Percentiles rank a stretch among this genome's conserved stretches.
Conservation (phyloP, 2,888 invertebrate genomes). For the Drosophila borborema region DNA sequence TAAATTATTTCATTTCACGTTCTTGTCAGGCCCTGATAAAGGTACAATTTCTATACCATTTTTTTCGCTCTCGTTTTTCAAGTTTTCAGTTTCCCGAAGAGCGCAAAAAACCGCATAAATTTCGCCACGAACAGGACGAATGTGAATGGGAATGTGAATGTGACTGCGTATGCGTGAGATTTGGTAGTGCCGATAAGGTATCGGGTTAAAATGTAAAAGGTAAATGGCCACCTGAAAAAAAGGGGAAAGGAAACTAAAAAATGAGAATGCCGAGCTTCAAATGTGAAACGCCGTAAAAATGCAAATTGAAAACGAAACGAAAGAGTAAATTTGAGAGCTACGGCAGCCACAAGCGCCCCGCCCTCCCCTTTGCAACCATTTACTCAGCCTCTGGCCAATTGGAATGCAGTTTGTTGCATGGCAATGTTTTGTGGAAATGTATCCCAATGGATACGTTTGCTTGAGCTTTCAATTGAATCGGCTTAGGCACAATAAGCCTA, state of each 20-base stretch:
- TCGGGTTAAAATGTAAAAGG: conserved; percentile 47
- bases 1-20: conserved; percentile 80
- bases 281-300: conserved; percentile 68
- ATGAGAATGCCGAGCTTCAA: conserved; percentile 9
- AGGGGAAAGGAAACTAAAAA: background rate
- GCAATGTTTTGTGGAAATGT: conserved; percentile 6
- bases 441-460: conserved; percentile 14
- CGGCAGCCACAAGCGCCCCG: background rate
- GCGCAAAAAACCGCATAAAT: conserved; percentile 69
- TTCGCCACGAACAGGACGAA: conserved; percentile 61
- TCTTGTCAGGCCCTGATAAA: conserved; percentile 77
- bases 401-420: conserved; percentile 31
- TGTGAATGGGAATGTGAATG: conserved; percentile 42
- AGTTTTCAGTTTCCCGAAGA: conserved; percentile 33
- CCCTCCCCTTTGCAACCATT: background rate
- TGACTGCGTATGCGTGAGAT: conserved; percentile 70
- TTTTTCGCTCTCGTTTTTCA: conserved; percentile 34
- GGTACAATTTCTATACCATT: conserved; percentile 59
- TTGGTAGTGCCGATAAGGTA: conserved; percentile 68
- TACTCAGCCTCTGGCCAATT: conserved; percentile 20
- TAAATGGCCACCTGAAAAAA: conserved; percentile 28
- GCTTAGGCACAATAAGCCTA: conserved; percentile 42
- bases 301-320: conserved; percentile 70
- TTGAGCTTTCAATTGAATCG: conserved; percentile 68
- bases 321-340: conserved; percentile 70